Evolutionary conservation across 2,113 vertebrate species (phyloP).

Genomic region (Hippocampus barbouri): DNA sequence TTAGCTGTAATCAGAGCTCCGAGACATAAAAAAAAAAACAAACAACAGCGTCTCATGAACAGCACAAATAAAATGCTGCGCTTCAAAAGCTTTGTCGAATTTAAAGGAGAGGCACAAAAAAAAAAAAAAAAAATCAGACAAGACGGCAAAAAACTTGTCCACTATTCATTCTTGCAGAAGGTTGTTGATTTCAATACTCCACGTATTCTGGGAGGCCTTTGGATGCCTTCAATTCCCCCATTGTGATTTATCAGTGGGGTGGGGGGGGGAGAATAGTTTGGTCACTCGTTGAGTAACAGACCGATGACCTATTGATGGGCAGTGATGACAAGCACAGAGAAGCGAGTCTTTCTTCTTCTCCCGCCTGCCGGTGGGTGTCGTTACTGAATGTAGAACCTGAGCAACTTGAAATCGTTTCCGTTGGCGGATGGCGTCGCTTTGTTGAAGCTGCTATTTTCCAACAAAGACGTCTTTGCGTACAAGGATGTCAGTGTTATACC

Average conservation of each 20-base stretch:
- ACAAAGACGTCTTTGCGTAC: conserved; percentile 6
- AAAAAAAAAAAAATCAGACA: conserved; percentile 9
- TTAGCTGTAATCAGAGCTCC: not conserved
- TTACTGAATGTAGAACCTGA: conserved; percentile 18
- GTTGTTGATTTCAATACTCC: too few species aligned
- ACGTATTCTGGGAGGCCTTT: not conserved
- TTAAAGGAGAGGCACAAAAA: conserved; percentile 53
- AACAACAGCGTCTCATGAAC: not conserved
- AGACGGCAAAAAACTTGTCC: conserved; percentile 21
- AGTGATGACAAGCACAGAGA: conserved; percentile 28
- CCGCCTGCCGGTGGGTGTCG: conserved; percentile 24
- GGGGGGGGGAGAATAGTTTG: conserved; percentile 5
- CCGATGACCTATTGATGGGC: conserved; percentile 22
- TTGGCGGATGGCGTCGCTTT: conserved; percentile 35
- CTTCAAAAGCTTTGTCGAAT: conserved; percentile 20
- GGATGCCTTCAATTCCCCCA: conserved; percentile 19
- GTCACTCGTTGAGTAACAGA: conserved; percentile 35
- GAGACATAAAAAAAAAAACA: not conserved
- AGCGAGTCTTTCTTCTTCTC: conserved; percentile 29
- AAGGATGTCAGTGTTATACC: conserved; percentile 81
- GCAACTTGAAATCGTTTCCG: conserved; percentile 21
- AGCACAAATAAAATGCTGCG: conserved; percentile 24
- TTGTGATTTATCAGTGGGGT: not conserved
- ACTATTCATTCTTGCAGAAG: conserved; percentile 8
- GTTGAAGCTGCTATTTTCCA: conserved; percentile 35